A percentile compares a stretch with the other conserved stretches of the same genome.
These are phyloP conservation scores for Therioaphis trifolii DNA, from an alignment of 2,888 invertebrate genomes.

Conservation along the genomic window DNA sequence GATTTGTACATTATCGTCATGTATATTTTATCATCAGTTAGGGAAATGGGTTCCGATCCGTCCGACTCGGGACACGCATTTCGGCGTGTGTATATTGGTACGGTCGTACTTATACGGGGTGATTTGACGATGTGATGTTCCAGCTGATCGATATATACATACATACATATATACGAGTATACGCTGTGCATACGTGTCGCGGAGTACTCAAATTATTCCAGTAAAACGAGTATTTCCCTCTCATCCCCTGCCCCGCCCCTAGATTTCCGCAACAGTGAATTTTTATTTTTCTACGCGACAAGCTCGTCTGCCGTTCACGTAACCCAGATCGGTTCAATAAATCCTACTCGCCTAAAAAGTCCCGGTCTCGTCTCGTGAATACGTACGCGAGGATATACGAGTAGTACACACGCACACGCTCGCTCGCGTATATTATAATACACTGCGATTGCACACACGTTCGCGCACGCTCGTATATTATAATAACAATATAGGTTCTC, in stretches of 20 bases:
- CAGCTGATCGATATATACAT: not conserved
- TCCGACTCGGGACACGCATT: too few species aligned
- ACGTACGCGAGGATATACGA: not conserved
- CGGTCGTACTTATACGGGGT: not conserved
- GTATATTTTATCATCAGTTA: too few species aligned
- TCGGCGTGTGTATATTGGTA: not conserved
- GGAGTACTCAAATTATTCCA: slow-evolving; percentile 25
- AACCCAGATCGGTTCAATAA: slow-evolving; percentile 43
- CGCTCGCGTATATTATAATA: not conserved
- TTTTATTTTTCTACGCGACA: slow-evolving; percentile 10
- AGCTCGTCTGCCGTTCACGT: slow-evolving; percentile 10
- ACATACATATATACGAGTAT: too few species aligned
- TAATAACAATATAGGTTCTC: not conserved
- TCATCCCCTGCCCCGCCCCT: not conserved
- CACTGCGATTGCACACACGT: not conserved
- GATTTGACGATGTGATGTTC: not conserved
- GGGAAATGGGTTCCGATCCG: too few species aligned
- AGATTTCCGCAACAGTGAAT: slow-evolving; percentile 33
- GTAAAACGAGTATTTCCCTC: slow-evolving; percentile 1
- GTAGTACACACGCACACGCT: not conserved
- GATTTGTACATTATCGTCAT: too few species aligned
- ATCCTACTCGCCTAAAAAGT: not conserved
- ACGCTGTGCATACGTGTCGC: not conserved
- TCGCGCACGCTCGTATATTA: not conserved
- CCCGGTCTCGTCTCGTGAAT: not conserved